These are phyloP conservation scores for Protobothrops flavoviridis DNA, from an alignment of 2,113 vertebrate genomes.

Conservation along the genomic window DNA sequence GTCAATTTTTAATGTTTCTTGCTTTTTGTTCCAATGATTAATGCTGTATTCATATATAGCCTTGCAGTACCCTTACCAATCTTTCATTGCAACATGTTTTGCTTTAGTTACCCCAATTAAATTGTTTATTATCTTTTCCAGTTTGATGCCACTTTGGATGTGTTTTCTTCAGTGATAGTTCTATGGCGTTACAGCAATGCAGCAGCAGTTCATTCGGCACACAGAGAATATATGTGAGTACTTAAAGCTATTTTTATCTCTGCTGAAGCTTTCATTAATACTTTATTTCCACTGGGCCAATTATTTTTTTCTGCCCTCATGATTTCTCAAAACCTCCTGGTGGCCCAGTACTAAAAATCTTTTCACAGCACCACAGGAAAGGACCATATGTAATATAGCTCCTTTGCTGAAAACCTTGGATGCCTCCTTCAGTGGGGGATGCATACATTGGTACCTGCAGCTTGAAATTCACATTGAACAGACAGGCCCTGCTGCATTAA, in stretches of 20 bases:
- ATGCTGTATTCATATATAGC: constrained; percentile 23
- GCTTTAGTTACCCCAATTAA: constrained; percentile 5
- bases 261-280: background rate
- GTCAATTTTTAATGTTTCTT: background rate
- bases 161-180: constrained; percentile 93
- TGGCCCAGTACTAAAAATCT: background rate
- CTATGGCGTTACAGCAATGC: constrained; percentile 98
- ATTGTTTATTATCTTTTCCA: constrained; percentile 65
- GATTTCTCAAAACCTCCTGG: background rate
- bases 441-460: background rate
- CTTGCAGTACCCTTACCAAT: constrained; percentile 18
- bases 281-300: background rate
- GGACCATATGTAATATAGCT: background rate
- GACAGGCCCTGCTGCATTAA: background rate
- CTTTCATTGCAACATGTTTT: constrained; percentile 1
- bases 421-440: background rate
- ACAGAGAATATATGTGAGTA: constrained; percentile 97
- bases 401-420: background rate
- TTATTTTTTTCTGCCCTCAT: background rate
- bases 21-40: constrained; percentile 29
- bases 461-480: background rate
- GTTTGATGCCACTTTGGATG: constrained; percentile 95
- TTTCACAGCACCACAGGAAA: background rate
- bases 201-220: constrained; percentile 94
- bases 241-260: constrained; percentile 14